Conservation (phyloP, 2,113 vertebrate species). For the Cyprinodon brontotheroides region DNA sequence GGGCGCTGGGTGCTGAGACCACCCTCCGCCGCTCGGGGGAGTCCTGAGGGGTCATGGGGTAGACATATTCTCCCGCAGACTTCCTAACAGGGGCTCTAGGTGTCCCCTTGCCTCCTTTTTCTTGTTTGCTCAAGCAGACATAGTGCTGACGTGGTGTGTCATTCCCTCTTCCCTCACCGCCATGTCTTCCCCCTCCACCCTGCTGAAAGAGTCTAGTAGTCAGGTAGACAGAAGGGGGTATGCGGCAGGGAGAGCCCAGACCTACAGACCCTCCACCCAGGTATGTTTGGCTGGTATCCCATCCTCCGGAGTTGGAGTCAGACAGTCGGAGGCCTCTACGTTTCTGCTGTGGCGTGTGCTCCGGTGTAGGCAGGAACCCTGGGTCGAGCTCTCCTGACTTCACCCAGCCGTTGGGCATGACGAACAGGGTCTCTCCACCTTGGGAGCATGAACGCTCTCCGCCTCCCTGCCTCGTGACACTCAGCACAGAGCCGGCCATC, state of each 20-base stretch:
- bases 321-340: conserved; percentile 82
- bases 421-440: conserved; percentile 83
- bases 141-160: conserved; percentile 80
- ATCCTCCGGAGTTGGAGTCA: conserved; percentile 83
- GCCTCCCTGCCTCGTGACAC: conserved; percentile 86
- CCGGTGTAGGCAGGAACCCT: conserved; percentile 91
- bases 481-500: conserved; percentile 89
- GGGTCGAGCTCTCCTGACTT: conserved; percentile 89
- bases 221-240: conserved; percentile 79
- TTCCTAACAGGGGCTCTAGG: conserved; percentile 76
- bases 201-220: conserved; percentile 82
- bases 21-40: conserved; percentile 90
- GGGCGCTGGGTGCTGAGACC: conserved; percentile 88
- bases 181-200: conserved; percentile 65
- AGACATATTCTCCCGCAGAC: conserved; percentile 86
- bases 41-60: conserved; percentile 86
- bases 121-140: conserved; percentile 80
- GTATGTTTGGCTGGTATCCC: conserved; percentile 92
- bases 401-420: conserved; percentile 95
- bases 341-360: conserved; percentile 97
- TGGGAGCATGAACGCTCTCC: conserved; percentile 76
- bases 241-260: conserved; percentile 75
- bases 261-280: conserved; percentile 76
- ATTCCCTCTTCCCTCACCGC: conserved; percentile 61
- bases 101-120: conserved; percentile 72